phyloP scores from a whole-genome alignment of 2,888 invertebrate species.

The Eupithecia centaureata region DNA sequence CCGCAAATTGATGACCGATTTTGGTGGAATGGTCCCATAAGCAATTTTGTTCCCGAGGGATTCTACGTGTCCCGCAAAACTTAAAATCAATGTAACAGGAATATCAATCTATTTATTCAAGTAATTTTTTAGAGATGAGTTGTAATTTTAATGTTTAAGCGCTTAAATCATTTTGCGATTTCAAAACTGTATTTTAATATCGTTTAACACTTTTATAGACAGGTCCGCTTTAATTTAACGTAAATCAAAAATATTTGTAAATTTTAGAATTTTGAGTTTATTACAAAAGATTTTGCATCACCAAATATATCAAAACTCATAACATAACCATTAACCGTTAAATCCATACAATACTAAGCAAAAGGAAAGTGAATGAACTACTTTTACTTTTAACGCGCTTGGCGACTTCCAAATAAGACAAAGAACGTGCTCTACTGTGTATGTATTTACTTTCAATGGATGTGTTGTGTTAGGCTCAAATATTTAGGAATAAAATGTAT shows the following conservation, averaged over 20 bases:
- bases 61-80: too few species aligned
- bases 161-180: background rate
- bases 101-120: too few species aligned
- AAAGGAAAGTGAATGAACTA: slow-evolving; percentile 4
- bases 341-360: background rate
- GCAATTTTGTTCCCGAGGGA: too few species aligned
- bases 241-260: background rate
- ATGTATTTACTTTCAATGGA: background rate
- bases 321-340: background rate
- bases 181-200: background rate
- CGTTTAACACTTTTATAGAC: background rate
- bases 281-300: background rate
- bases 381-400: slow-evolving; percentile 3
- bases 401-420: slow-evolving; percentile 7
- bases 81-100: too few species aligned
- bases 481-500: background rate
- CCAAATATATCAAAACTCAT: background rate
- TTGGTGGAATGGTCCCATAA: too few species aligned
- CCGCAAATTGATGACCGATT: too few species aligned
- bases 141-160: background rate
- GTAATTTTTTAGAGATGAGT: too few species aligned
- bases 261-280: background rate
- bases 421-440: slow-evolving; percentile 1
- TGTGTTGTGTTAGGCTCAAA: too few species aligned
- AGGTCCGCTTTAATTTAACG: background rate